These are phyloP conservation scores for Neosilurus hyrtlii DNA, from an alignment of 2,797 vertebrate species.

Conservation along the genomic window DNA sequence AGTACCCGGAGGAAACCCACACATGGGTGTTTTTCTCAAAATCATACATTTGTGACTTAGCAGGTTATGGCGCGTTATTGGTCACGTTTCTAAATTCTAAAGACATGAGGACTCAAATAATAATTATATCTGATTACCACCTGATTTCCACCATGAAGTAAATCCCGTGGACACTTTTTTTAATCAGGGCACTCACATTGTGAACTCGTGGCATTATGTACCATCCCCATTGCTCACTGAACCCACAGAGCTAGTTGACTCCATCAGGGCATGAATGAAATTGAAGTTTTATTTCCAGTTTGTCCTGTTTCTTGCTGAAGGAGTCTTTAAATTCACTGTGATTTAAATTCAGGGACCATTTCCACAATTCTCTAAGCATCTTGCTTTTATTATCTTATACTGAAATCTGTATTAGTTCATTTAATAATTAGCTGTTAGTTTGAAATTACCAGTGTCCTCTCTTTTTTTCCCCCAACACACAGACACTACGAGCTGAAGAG, in stretches of 20 bases:
- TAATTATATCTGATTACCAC: no score
- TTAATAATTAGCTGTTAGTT: neutral
- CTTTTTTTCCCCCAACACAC: slow-evolving; percentile 10
- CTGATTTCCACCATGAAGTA: no score
- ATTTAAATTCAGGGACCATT: neutral
- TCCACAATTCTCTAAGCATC: neutral
- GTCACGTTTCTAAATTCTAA: no score
- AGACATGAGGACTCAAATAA: no score
- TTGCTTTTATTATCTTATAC: neutral
- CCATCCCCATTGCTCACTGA: no score
- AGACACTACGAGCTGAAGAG: slow-evolving; percentile 96
- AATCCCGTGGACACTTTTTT: no score
- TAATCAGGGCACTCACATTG: no score
- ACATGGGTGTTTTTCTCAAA: no score
- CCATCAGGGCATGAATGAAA: neutral
- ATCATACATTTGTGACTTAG: no score
- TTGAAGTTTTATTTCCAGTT: neutral
- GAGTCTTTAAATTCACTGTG: neutral
- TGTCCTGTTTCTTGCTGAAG: neutral
- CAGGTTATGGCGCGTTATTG: no score
- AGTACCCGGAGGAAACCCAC: no score
- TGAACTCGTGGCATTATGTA: no score
- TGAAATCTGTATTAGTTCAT: neutral
- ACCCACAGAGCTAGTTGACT: neutral
- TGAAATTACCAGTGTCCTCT: neutral